Conservation (phyloP, 2,797 vertebrate species). For the Aeoliscus strigatus region DNA sequence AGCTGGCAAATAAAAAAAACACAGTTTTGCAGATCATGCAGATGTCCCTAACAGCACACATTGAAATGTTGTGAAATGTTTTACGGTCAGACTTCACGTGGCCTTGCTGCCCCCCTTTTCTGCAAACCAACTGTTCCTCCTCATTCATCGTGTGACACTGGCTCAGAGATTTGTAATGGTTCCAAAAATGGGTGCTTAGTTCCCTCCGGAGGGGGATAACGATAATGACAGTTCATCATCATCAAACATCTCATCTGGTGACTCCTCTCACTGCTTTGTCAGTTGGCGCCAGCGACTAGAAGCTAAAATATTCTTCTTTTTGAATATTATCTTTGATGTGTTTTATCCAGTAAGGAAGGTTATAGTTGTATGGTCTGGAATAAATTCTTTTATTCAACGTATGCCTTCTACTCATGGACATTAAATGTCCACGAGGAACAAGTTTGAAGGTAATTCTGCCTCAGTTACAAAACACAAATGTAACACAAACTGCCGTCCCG, state of each 20-base stretch:
- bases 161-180: conserved; percentile 47
- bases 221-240: conserved; percentile 66
- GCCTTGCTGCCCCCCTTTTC: conserved; percentile 20
- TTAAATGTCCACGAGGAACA: conserved; percentile 49
- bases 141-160: conserved; percentile 33
- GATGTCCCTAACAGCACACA: not conserved
- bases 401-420: conserved; percentile 32
- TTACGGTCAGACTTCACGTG: conserved; percentile 28
- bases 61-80: conserved; percentile 27
- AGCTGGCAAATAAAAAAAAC: not conserved
- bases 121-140: conserved; percentile 35
- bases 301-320: conserved; percentile 32
- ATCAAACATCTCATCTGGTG: conserved; percentile 52
- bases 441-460: conserved; percentile 61
- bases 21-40: not conserved
- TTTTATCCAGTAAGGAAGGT: conserved; percentile 47
- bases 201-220: conserved; percentile 49
- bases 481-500: conserved; percentile 38
- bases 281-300: conserved; percentile 45
- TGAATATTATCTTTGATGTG: conserved; percentile 39
- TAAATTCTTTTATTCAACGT: conserved; percentile 44
- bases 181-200: conserved; percentile 55
- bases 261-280: conserved; percentile 50
- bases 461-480: conserved; percentile 43
- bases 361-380: conserved; percentile 32